Conservation (phyloP, 1,140 invertebrate species). For the Panulirus ornatus region DNA sequence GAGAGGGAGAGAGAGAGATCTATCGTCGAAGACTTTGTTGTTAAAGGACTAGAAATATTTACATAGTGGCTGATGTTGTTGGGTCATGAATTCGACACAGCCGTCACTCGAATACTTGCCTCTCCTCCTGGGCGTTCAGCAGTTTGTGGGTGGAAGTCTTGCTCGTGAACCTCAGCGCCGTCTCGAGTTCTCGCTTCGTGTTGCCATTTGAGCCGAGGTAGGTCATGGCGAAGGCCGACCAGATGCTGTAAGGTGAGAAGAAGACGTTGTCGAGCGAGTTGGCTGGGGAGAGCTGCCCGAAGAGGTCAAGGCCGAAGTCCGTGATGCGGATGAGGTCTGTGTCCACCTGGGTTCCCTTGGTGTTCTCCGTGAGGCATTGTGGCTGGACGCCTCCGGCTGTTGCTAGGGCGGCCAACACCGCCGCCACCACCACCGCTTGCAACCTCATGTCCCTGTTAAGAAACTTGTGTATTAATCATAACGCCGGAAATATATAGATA, state of each 20-base stretch:
- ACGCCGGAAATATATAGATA: too few relatives aligned
- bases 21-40: too few relatives aligned
- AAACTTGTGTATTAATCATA: too few relatives aligned
- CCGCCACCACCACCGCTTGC: neutral
- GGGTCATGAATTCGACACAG: too few relatives aligned
- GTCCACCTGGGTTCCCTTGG: neutral
- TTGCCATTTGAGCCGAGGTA: slow-evolving; percentile 87
- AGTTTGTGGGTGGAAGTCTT: slow-evolving; percentile 60
- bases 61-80: too few relatives aligned
- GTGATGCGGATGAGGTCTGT: slow-evolving; percentile 42
- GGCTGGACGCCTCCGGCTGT: neutral
- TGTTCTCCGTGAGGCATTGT: neutral
- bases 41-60: too few relatives aligned
- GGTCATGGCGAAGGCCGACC: slow-evolving; percentile 87
- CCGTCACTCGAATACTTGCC: too few relatives aligned
- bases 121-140: slow-evolving; percentile 61
- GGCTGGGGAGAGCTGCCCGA: slow-evolving; percentile 34
- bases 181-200: slow-evolving; percentile 78
- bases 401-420: neutral
- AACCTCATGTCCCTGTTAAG: too few relatives aligned
- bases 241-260: slow-evolving; percentile 91
- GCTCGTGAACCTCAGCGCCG: neutral
- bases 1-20: too few relatives aligned
- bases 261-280: slow-evolving; percentile 83
- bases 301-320: slow-evolving; percentile 57